Evolutionary conservation across 1,140 invertebrate genomes (phyloP).

Genomic region (Listronotus oregonensis): DNA sequence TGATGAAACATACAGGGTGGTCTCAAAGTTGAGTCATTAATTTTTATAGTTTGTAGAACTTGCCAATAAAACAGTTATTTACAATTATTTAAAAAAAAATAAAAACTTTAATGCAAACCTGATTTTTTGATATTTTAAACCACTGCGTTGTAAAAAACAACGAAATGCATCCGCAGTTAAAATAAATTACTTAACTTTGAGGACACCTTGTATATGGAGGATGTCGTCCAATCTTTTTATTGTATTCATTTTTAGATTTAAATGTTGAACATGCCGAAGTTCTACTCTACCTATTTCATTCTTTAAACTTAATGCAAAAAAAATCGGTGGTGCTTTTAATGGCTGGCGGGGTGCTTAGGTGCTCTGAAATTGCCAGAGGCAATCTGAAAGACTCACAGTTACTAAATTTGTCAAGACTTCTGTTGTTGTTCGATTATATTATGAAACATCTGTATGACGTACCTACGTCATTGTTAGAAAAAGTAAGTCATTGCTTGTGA

Average conservation of each 20-base stretch:
- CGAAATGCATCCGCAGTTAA: too few species aligned
- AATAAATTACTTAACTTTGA: too few species aligned
- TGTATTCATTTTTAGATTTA: slow-evolving; percentile 69
- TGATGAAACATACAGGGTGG: too few species aligned
- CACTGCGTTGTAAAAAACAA: too few species aligned
- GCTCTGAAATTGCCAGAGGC: slow-evolving; percentile 67
- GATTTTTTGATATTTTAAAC: too few species aligned
- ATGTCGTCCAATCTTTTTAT: too few species aligned
- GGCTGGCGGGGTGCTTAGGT: slow-evolving; percentile 70
- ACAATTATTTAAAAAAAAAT: too few species aligned
- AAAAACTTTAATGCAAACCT: too few species aligned
- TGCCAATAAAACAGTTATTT: too few species aligned
- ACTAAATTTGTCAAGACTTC: slow-evolving; percentile 79
- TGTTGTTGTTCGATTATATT: slow-evolving; percentile 92
- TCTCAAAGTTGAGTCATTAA: too few species aligned
- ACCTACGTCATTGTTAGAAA: slow-evolving; percentile 74
- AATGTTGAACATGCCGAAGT: slow-evolving; percentile 96
- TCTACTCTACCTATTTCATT: slow-evolving; percentile 92
- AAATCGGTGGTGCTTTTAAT: slow-evolving; percentile 88
- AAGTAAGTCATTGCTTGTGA: slow-evolving; percentile 59
- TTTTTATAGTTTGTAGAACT: too few species aligned
- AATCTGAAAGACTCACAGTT: slow-evolving; percentile 72
- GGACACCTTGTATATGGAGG: too few species aligned
- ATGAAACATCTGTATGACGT: slow-evolving; percentile 94
- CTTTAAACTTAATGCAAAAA: slow-evolving; percentile 93